Base-by-base conservation (phyloP, 2,113 vertebrate species). In the Cheilinus undulatus region DNA sequence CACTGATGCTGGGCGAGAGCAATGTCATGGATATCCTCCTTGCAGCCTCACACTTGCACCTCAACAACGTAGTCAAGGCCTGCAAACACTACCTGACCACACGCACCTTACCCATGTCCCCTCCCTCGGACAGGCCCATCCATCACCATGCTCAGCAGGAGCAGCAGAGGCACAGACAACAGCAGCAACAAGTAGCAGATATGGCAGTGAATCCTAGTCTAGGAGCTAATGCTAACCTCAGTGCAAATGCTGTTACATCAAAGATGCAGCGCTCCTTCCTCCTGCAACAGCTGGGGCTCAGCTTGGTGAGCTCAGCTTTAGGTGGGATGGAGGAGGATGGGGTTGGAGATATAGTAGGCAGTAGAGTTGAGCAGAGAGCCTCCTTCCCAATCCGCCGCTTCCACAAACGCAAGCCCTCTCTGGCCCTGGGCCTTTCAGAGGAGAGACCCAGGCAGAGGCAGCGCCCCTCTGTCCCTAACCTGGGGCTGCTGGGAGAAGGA, bases 11-110 rank as follows among this genome's bases (percentile, higher is more conserved):
- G 2, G 97, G 97, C 9, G 97, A 98, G 86, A 99, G 97, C 91
- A 99, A 99, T 0, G 98, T 99, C 26, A 99, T 99, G 98, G 98
- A 99, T 36, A 93, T 99, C 70, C 92, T 99, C 75, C 84, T 99
- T 36, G 97, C 98, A 11, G 97, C 98, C 4, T 99, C 98, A 24
- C 98, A 99, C 83, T 92, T 99, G 70, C 98, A 99, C 80, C 91
- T 99, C 61, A 99, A 99, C 89, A 95, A 96, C 0, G 97, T 99
- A 2, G 97, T 99, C 46, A 99, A 99, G 89, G 98, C 96, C 5
- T 99, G 98, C 89, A 99, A 99, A 83, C 97, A 99, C 91, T 99
- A 99, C 88, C 92, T 99, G 79, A 99, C 97, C 0, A 99, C 97
- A 0, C 94, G 97, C 78, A 98, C 97, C 0, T 92, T 99, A 57